Evolutionary conservation across 2,113 vertebrate species (phyloP), one percentile per base, ranked within the genome.

Genomic region (Leucoraja erinaceus): DNA sequence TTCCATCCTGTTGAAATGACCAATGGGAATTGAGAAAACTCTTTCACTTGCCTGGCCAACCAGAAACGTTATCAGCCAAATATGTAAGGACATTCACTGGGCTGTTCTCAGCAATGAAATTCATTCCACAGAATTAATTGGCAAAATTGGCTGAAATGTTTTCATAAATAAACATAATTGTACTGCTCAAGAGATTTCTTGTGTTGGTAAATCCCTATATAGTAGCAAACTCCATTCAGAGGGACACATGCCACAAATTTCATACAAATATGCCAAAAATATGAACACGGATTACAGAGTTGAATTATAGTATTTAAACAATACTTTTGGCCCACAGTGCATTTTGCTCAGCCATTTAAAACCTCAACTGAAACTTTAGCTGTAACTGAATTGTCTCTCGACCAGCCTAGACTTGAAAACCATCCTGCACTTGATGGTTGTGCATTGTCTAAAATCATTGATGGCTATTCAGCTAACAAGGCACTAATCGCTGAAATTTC

Each of bases 171-270:
- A 86, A 86, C 83, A 86, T 63, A 7, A 63, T 86, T 63, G n/a
- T 59, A 31, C 59, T 63, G 61, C 83, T 88, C 4, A 66, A 28
- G 12, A 14, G 59, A 63, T 12, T 88, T 88, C 56, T 88, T 11
- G 59, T 63, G 83, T 88, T 66, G 59, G 59, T 88, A 63, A 66
- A 88, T 88, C 83, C 83, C 83, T 88, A 88, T 88, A 31, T 88
- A 88, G 83, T 59, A 88, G 56, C 59, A 88, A 88, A 31, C 59
- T 63, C 16, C 54, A 59, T 12, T 47, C 10, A 59, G 5, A 59
- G 54, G 47, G 56, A 84, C 54, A 84, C 54, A 63, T 88, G 83
- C 83, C 63, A n/a, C n/a, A 31, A 88, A 88, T 88, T 88, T 88
- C n/a, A n/a, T 59, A 88, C 59, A 16, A 88, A 63, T 28, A 33